Base-by-base conservation (phyloP, 2,888 invertebrate genomes). In the Agrochola lota region DNA sequence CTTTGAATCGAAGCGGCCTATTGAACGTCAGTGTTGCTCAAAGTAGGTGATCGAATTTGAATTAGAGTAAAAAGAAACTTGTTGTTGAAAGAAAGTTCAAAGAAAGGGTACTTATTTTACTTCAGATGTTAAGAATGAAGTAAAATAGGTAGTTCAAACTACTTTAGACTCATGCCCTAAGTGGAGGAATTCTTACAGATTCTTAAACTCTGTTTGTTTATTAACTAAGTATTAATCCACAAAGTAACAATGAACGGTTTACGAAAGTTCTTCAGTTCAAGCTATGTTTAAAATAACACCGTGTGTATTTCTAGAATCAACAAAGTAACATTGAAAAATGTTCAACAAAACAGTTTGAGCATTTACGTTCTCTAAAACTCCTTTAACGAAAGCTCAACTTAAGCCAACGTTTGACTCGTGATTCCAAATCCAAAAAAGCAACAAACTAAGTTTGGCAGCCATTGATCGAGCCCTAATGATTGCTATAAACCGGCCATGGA, bases 401-500 rank as follows among this genome's bases (percentile, higher is more conserved):
- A 57, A 74, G 63, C 67, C 49, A 71, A 59, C 43, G 30, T 66
- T 74, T 63, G 73, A 76, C 59, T 85, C 12, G 20, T 23, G 64
- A 59, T 72, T 71, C 40, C 26, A 55, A 74, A 72, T 77, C 23
- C 52, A 77, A 85, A 83, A 77, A 86, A 81, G 35, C n/a, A 59
- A 78, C 49, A 52, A 78, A 72, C 68, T 49, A 81, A 87, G 80
- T 87, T 86, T 86, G 89, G 89, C 85, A 88, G 79, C 89, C 89
- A 89, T 90, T 85, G 84, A 86, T 87, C 78, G 80, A 49, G 87
- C 88, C 84, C 89, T 91, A 91, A 92, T 93, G 91, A 91, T 91
- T 87, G 88, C 91, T 90, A 92, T 93, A 92, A 92, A 92, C 87
- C 91, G 89, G 87, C 90, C 88, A 84, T 87, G 90, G 85, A 81